Conservation (phyloP, 2,797 vertebrate species). For the Chaetophractus vellerosus region DNA sequence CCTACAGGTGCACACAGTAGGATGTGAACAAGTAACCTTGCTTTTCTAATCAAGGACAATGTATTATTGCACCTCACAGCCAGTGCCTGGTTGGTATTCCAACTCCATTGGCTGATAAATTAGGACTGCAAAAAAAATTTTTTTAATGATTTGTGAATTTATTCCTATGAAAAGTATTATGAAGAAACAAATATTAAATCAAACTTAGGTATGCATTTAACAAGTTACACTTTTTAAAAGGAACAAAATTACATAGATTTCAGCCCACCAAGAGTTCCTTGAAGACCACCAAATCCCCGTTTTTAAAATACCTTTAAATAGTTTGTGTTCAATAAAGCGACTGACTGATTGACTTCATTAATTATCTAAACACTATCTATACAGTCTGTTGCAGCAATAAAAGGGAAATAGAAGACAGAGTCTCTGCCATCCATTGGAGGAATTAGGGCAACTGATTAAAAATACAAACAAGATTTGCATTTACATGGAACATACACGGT, state of each 20-base stretch:
- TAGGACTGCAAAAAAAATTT: background rate
- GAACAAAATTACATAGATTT: background rate
- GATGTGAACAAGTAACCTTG: background rate
- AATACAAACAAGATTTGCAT: background rate
- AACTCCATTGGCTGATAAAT: background rate
- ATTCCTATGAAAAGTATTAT: background rate
- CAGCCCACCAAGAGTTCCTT: background rate
- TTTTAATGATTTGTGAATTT: constrained; percentile 17
- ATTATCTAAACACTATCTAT: background rate
- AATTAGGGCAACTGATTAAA: background rate
- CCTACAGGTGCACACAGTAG: background rate
- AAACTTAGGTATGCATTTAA: background rate
- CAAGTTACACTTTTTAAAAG: background rate
- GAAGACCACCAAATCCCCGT: background rate
- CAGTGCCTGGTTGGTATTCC: background rate
- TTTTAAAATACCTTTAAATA: background rate
- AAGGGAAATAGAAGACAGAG: background rate
- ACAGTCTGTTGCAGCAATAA: background rate
- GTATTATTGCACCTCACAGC: background rate
- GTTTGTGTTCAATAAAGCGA: background rate
- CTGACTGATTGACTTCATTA: background rate
- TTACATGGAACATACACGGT: background rate
- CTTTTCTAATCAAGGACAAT: background rate
- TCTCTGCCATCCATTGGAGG: background rate
- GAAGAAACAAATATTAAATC: background rate